Evolutionary conservation across 2,888 invertebrate genomes (phyloP), one percentile per base, ranked within the genome.

Genomic region (Argyresthia albistria): DNA sequence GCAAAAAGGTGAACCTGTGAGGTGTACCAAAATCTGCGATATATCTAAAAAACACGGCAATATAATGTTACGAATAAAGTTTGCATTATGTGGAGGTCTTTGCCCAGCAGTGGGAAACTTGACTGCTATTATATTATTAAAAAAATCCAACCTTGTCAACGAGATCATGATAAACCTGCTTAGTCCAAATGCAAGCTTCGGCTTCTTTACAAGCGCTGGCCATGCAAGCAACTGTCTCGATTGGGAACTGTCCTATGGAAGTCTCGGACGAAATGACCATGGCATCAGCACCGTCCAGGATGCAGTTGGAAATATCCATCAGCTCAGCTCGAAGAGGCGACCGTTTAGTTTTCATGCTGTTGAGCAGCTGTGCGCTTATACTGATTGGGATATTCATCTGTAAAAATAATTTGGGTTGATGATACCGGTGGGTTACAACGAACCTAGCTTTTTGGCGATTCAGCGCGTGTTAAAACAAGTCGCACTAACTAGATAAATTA

Each of bases 221-320:
- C 62, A 90, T 65, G 12, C 72, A 76, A 2, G 69, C 60, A 7
- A 90, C 68, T 4, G 88, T 70, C 7, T 88, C 76, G 6, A 90
- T 74, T 0, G 93, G 93, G 61, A 89, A 90, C 11, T 77, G 65
- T 9, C 92, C 93, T 57, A 92, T 89, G 12, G 93, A 91, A 0
- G 92, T 91, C 66, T 93, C 93, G 48, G 93, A 92, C 1, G 90
- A 90, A 47, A 94, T 78, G 75, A 92, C 90, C 54, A 94, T 83
- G 60, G 89, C 90, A 66, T 93, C 94, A 48, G 90, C 91, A 14
- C 93, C 94, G 62, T 93, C 93, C 14, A 93, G 70, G 16, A 95
- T 90, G 51, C 93, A 93, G 67, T 93, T 93, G 43, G 92, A 91
- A 8, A 94, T 90, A 60, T 93, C 92, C 35, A 91, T 88, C 11